Conservation (phyloP, 2,797 vertebrate genomes). For the Cichlasoma orientale region DNA sequence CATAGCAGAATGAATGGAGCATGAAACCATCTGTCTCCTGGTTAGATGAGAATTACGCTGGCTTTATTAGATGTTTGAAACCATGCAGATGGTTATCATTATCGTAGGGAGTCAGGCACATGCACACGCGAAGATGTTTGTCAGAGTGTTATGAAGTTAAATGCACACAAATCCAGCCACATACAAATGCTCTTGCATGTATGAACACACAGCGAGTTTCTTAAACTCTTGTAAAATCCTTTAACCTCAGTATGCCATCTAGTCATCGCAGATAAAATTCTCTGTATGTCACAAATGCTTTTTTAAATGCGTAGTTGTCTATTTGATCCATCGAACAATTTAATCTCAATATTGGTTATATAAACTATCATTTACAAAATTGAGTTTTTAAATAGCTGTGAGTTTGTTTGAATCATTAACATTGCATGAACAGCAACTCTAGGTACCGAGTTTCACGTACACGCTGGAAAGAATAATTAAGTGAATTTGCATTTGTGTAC, state of each 20-base stretch:
- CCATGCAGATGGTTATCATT: conserved; percentile 76
- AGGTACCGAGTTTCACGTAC: background rate
- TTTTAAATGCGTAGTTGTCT: conserved; percentile 29
- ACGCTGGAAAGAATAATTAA: background rate
- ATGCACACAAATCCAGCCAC: conserved; percentile 4
- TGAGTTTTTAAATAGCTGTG: conserved; percentile 19
- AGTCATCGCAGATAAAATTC: conserved; percentile 1
- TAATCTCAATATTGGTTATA: conserved; percentile 14
- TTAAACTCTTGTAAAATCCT: background rate
- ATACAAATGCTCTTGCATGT: conserved; percentile 10
- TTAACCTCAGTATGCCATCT: background rate
- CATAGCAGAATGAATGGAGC: conserved; percentile 64
- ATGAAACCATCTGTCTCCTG: conserved; percentile 75
- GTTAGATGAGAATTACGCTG: conserved; percentile 72
- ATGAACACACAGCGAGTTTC: conserved; percentile 1
- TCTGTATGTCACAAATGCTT: conserved; percentile 18
- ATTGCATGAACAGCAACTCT: background rate
- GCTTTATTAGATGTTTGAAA: conserved; percentile 77
- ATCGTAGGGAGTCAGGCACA: conserved; percentile 56
- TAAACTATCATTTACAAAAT: conserved; percentile 24
- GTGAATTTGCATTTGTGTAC: background rate
- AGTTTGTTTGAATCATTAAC: conserved; percentile 29
- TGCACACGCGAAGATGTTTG: conserved; percentile 55
- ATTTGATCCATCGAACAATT: conserved; percentile 14
- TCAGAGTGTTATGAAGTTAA: conserved; percentile 41